These are phyloP conservation scores for Ifrita kowaldi DNA, from an alignment of 2,113 vertebrate genomes.

Conservation along the genomic window DNA sequence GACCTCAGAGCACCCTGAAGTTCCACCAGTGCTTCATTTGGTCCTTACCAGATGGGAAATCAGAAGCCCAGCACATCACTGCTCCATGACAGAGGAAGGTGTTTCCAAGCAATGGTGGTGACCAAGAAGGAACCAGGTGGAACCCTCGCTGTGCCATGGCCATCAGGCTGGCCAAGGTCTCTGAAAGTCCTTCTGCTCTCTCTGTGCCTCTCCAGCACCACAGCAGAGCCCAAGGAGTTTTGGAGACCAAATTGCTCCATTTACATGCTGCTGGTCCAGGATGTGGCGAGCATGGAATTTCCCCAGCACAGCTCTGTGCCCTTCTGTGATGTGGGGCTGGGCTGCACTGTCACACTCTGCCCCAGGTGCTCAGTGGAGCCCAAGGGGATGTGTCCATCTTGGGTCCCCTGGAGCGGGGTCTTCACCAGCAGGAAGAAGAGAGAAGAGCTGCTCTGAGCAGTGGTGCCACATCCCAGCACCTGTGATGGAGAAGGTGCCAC, in stretches of 20 bases:
- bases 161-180: neutral
- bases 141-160: neutral
- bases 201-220: neutral
- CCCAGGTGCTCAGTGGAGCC: neutral
- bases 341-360: neutral
- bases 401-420: no score
- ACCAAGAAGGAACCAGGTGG: fast-evolving
- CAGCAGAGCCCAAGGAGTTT: neutral
- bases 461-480: neutral
- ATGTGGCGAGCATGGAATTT: neutral
- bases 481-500: neutral
- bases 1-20: neutral
- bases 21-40: fast-evolving
- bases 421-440: neutral
- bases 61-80: neutral
- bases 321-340: neutral
- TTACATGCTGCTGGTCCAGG: neutral
- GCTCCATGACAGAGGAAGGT: neutral
- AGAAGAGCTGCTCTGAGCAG: neutral
- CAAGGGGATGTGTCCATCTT: fast-evolving
- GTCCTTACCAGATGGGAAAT: neutral
- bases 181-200: neutral
- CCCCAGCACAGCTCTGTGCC: fast-evolving
- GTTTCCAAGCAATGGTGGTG: neutral
- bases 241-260: fast-evolving